Base-by-base conservation (phyloP, 1,140 invertebrate genomes). In the Drosophila biarmipes region DNA sequence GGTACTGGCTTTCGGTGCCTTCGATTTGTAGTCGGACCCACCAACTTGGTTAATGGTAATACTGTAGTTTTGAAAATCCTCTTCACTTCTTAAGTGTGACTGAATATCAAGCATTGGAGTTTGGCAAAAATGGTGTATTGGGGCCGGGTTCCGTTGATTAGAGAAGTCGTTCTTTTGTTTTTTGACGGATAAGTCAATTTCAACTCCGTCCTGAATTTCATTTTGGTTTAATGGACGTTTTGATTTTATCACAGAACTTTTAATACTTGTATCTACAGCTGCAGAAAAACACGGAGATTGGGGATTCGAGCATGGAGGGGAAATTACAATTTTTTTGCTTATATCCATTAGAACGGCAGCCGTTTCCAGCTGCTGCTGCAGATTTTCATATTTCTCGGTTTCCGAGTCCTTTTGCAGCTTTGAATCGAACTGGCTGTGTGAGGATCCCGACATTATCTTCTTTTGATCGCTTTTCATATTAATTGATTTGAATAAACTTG, bases 161-260 rank as follows among this genome's bases (percentile, higher is more conserved):
- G 45, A 54, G 71, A 62, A 73, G 46, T 85, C 80, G 59, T 24
- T 77, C 72, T 84, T 89, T 57, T 73, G 49, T 73, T 84, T 90
- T 89, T 92, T 92, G n/a, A 89, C 64, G 55, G 91, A 91, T 56
- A 92, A 59, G 66, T 91, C 89, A 45, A 92, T 90, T 80, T 92
- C 91, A 73, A 90, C 76, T 52, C 68, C 74, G 59, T 91, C 81
- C 55, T 77, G 72, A 63, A 78, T 61, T 57, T 79, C 78, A 74
- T 56, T 80, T 67, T 81, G 61, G 52, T 74, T 86, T 78, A 78
- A 75, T 77, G 86, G 80, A 90, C 78, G 84, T 90, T 90, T 92
- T 78, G 80, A 77, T 85, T 91, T 91, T 91, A 91, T 92, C 91
- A 92, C 90, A 91, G 91, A 91, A 79, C 77, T 90, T 80, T 90